Percentiles rank a stretch among this genome's conserved stretches.
Evolutionary conservation across 1,140 invertebrate species (phyloP).

Genomic region (Dendroctonus valens): DNA sequence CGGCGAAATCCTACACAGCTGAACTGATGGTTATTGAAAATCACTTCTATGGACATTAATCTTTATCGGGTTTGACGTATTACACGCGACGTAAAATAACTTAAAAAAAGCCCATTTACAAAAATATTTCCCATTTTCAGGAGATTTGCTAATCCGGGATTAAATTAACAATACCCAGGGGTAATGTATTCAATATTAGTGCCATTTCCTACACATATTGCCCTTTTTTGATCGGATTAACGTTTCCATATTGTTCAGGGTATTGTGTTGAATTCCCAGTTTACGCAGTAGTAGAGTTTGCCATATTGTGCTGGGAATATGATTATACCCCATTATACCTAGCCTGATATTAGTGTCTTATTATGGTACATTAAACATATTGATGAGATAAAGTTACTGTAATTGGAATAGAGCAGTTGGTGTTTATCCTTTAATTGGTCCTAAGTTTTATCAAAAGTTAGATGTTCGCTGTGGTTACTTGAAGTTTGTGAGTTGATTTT

Average conservation of each 20-base stretch:
- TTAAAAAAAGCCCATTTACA: constrained; percentile 13
- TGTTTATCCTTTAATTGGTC: no score
- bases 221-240: constrained; percentile 34
- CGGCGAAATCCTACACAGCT: constrained; percentile 2
- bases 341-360: constrained; percentile 27
- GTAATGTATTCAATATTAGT: constrained; percentile 35
- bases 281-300: constrained; percentile 3
- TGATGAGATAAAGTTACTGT: constrained; percentile 10
- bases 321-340: constrained; percentile 20
- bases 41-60: constrained; percentile 23
- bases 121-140: constrained; percentile 21
- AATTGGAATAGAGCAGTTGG: background rate
- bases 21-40: constrained; percentile 17
- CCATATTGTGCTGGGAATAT: constrained; percentile 16
- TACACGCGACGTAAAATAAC: constrained; percentile 31
- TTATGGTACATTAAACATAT: constrained; percentile 4
- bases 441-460: no score
- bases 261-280: constrained; percentile 8
- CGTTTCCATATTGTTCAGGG: constrained; percentile 10
- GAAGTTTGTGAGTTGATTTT: no score
- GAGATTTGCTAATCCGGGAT: constrained; percentile 30
- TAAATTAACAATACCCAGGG: constrained; percentile 22
- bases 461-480: no score
- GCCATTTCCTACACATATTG: constrained; percentile 32
- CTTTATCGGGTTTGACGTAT: constrained; percentile 23